A percentile compares a stretch with the other conserved stretches of the same genome.
These are phyloP conservation scores for Drosophila koepferae DNA, from an alignment of 2,888 invertebrate species.

Conservation along the genomic window DNA sequence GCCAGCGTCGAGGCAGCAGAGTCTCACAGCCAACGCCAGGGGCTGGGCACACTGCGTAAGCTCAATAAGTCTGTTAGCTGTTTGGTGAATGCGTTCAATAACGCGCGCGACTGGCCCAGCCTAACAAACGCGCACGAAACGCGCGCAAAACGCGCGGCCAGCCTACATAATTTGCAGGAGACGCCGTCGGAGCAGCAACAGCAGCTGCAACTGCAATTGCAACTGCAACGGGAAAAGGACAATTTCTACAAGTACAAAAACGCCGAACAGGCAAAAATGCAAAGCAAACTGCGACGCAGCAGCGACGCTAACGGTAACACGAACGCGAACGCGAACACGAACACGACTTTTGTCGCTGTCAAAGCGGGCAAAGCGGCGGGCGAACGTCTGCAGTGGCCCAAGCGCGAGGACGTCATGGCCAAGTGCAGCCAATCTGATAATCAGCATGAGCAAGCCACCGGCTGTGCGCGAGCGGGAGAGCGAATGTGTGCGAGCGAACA, in stretches of 20 bases:
- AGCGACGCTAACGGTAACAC: conserved; percentile 37
- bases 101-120: conserved; percentile 56
- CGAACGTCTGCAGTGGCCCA: conserved; percentile 82
- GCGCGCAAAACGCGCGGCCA: conserved; percentile 77
- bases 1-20: conserved; percentile 60
- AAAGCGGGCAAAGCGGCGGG: conserved; percentile 50
- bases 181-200: conserved; percentile 14
- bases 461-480: conserved; percentile 4
- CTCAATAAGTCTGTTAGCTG: conserved; percentile 82
- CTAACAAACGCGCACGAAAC: conserved; percentile 48
- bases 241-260: conserved; percentile 85
- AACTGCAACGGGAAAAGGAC: conserved; percentile 73
- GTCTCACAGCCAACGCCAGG: conserved; percentile 10
- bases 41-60: conserved; percentile 68
- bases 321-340: conserved; percentile 9
- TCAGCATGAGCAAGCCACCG: conserved; percentile 21
- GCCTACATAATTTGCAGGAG: conserved; percentile 79
- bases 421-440: conserved; percentile 46
- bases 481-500: conserved; percentile 5
- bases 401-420: conserved; percentile 69
- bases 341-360: conserved; percentile 62
- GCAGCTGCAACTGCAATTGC: conserved; percentile 41
- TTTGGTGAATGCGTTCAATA: conserved; percentile 73
- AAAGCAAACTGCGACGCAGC: conserved; percentile 55
- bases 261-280: conserved; percentile 80